Evolutionary conservation across 2,888 invertebrate species (phyloP).

Genomic region (Ganaspis brasiliensis): DNA sequence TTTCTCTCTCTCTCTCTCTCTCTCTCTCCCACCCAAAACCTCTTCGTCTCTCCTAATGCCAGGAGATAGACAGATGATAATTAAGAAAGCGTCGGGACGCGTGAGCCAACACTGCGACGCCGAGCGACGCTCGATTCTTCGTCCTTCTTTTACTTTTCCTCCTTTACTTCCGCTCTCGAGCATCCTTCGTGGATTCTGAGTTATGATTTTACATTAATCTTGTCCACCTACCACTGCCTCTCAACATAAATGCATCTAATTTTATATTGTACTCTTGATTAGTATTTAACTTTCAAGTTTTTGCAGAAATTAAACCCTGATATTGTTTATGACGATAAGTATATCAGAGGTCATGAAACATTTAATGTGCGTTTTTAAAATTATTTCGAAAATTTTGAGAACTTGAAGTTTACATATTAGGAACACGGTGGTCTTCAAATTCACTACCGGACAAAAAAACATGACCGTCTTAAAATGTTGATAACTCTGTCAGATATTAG

Average conservation of each 20-base stretch:
- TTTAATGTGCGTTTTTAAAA: no score
- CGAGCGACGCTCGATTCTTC: conserved; percentile 66
- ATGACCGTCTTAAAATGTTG: no score
- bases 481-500: no score
- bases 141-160: conserved; percentile 54
- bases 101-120: conserved; percentile 76
- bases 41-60: conserved; percentile 70
- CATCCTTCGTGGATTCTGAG: conserved; percentile 30
- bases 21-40: conserved; percentile 44
- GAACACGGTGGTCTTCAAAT: no score
- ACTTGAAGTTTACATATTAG: no score
- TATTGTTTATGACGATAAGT: no score
- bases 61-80: conserved; percentile 80
- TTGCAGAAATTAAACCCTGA: no score
- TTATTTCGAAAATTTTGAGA: no score
- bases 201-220: conserved; percentile 32
- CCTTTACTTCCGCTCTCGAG: conserved; percentile 45
- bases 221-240: conserved; percentile 2
- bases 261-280: no score
- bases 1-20: conserved; percentile 55
- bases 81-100: conserved; percentile 80
- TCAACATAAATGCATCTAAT: conserved; percentile 22
- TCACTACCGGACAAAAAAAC: no score
- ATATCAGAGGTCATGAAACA: no score
- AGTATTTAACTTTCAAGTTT: no score